phyloP scores from a whole-genome alignment of 2,797 vertebrate species.

The Benthosema pterotum region DNA sequence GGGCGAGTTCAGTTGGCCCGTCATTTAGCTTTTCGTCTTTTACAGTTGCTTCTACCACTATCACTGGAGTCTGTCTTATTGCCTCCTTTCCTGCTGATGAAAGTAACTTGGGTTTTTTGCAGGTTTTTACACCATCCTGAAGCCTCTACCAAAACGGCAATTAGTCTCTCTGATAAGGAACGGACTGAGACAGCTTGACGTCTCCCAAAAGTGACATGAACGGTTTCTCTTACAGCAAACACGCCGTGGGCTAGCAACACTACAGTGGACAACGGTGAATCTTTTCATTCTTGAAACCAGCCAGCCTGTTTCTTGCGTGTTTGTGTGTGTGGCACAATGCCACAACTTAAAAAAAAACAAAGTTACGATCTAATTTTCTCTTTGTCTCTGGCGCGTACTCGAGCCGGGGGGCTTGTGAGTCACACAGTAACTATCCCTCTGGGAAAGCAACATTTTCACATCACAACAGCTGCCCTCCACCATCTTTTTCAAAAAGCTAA shows the following conservation, averaged over 20 bases:
- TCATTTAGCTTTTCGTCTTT: too few relatives aligned
- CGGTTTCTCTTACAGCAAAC: neutral
- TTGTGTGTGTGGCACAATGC: too few relatives aligned
- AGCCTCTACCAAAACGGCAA: conserved; percentile 1
- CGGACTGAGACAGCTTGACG: neutral
- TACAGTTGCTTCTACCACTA: too few relatives aligned
- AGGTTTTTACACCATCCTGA: neutral
- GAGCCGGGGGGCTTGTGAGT: conserved; percentile 15
- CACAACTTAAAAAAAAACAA: too few relatives aligned
- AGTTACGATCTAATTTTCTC: conserved; percentile 12
- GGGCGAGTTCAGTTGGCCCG: too few relatives aligned
- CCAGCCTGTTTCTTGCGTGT: neutral
- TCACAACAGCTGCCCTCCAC: conserved; percentile 43
- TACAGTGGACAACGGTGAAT: neutral
- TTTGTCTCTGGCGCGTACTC: conserved; percentile 28
- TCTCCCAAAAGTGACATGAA: neutral
- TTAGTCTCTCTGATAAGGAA: conserved; percentile 20
- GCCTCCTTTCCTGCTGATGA: conserved; percentile 12
- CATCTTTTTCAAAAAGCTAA: conserved; percentile 36
- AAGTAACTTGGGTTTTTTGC: conserved; percentile 3
- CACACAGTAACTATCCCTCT: conserved; percentile 15
- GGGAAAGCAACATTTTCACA: conserved; percentile 47
- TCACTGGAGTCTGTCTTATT: too few relatives aligned
- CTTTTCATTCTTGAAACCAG: neutral
- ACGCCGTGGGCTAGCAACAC: too few relatives aligned